Percentiles rank a stretch among this genome's conserved stretches.
Evolutionary conservation across 2,113 vertebrate species (phyloP).

Genomic region (Carollia perspicillata): DNA sequence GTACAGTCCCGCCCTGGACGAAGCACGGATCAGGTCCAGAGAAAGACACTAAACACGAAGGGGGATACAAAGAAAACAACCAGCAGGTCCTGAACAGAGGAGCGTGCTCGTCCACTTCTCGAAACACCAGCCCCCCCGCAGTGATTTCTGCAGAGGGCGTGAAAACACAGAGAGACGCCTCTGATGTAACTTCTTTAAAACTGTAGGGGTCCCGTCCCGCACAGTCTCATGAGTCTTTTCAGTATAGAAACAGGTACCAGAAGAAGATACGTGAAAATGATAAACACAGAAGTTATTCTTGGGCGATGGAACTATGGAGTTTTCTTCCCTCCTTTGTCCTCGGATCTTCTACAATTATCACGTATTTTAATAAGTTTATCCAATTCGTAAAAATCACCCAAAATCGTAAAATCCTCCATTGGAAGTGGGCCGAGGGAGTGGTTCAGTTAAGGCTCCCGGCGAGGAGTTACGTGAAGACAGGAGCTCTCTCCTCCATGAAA

Average conservation of each 20-base stretch:
- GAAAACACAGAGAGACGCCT: not conserved
- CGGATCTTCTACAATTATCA: not conserved
- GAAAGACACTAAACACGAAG: not conserved
- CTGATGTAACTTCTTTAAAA: not conserved
- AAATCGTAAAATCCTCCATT: not conserved
- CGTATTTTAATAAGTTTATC: not conserved
- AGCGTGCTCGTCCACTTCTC: accelerated
- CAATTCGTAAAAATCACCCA: not conserved
- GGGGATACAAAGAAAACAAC: not conserved
- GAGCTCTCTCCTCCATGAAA: not conserved
- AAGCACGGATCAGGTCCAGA: not conserved
- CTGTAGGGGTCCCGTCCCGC: accelerated
- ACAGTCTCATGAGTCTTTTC: not conserved
- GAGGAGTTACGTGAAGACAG: not conserved
- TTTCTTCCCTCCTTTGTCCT: not conserved
- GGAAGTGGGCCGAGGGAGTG: not conserved
- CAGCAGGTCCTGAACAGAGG: too few species aligned
- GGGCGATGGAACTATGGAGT: too few species aligned
- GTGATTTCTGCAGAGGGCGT: not conserved
- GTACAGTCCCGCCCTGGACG: not conserved
- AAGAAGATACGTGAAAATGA: not conserved
- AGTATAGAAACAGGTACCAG: not conserved
- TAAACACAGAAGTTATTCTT: not conserved
- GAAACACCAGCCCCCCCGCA: not conserved
- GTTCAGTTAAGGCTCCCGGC: not conserved